Conservation (phyloP, 2,113 vertebrate genomes). For the Asarcornis scutulata region DNA sequence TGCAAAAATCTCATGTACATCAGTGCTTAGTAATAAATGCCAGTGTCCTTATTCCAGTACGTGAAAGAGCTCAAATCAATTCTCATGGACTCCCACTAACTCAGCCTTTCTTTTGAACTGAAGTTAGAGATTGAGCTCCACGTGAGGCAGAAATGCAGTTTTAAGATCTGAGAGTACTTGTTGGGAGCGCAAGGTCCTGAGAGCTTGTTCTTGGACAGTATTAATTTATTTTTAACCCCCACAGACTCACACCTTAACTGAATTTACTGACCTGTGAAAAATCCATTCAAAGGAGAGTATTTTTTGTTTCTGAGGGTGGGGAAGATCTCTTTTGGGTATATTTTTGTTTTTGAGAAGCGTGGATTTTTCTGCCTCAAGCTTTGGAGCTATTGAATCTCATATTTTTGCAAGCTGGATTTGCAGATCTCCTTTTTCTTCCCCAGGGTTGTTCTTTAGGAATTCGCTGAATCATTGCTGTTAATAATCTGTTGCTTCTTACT, state of each 20-base stretch:
- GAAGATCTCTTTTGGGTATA: too few relatives aligned
- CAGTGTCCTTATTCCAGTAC: background rate
- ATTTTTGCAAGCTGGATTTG: background rate
- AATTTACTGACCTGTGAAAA: background rate
- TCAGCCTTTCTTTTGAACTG: background rate
- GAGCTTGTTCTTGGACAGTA: background rate
- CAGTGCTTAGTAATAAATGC: background rate
- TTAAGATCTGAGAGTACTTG: background rate
- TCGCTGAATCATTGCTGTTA: background rate
- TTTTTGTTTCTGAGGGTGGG: too few relatives aligned
- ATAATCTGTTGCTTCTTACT: background rate
- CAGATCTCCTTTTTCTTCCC: background rate
- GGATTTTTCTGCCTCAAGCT: background rate
- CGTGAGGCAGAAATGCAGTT: background rate
- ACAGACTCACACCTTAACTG: background rate
- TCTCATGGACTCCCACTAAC: background rate
- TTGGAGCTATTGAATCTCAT: background rate
- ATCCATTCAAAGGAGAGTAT: background rate
- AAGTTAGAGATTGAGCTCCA: background rate
- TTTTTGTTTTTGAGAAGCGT: too few relatives aligned
- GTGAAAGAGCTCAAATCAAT: background rate
- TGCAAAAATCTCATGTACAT: fast-evolving
- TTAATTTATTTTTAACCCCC: background rate
- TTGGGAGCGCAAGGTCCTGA: background rate
- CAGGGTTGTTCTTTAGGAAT: background rate